Conservation (phyloP, 1,140 invertebrate species). For the Dendroctonus ponderosae region DNA sequence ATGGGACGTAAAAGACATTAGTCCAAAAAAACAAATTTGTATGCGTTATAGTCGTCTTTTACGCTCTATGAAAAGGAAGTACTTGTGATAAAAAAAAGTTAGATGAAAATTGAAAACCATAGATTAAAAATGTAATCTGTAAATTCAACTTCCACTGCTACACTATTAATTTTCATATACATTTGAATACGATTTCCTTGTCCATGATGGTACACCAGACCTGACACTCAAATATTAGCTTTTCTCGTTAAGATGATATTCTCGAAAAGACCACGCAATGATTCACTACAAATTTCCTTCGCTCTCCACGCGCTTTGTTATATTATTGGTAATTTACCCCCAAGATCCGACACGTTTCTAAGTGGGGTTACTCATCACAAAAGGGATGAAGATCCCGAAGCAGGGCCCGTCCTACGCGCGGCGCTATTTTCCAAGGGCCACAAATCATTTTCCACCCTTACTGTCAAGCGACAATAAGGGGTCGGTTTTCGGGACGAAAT, state of each 20-base stretch:
- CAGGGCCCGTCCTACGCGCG: conserved; percentile 20
- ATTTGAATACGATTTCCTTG: no score
- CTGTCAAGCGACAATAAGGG: conserved; percentile 29
- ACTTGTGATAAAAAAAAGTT: no score
- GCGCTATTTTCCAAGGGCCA: conserved; percentile 27
- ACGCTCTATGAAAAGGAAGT: no score
- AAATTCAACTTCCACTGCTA: no score
- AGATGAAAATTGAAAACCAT: no score
- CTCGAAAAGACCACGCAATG: conserved; percentile 26
- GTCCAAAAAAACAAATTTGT: no score
- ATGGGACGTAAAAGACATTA: no score
- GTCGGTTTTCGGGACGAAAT: conserved; percentile 26
- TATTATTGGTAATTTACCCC: conserved; percentile 32
- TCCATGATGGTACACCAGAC: no score
- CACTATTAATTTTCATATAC: no score
- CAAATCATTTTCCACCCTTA: conserved; percentile 32
- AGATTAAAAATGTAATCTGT: no score
- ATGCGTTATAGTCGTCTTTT: no score
- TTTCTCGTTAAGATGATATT: neutral
- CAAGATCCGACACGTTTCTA: conserved; percentile 31
- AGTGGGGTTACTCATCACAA: conserved; percentile 33
- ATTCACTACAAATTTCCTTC: conserved; percentile 27
- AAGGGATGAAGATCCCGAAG: conserved; percentile 28
- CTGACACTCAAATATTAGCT: no score
- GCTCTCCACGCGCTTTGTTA: conserved; percentile 17